Conservation (phyloP, 2,113 vertebrate species). For the rat (Rattus norvegicus) region DNA sequence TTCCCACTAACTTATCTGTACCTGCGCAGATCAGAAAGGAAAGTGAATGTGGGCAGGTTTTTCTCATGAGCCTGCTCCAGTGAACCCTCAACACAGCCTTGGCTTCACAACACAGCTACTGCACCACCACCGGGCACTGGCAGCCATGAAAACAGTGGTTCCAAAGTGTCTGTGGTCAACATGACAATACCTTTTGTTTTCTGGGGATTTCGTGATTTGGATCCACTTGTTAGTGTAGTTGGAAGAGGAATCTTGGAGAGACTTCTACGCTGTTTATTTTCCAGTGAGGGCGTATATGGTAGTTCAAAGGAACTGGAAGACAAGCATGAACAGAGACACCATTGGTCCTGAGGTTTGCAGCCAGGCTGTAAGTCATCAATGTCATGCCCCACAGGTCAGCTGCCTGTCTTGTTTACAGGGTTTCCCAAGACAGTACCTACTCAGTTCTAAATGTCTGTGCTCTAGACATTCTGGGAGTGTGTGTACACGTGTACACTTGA, state of each 20-base stretch:
- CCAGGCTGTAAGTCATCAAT: neutral
- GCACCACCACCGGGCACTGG: neutral
- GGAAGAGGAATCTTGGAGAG: conserved; percentile 91
- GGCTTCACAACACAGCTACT: neutral
- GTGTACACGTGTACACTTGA: neutral
- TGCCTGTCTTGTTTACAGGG: neutral
- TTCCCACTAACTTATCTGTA: conserved; percentile 90
- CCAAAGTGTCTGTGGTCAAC: neutral
- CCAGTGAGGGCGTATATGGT: conserved; percentile 91
- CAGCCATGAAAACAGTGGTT: neutral
- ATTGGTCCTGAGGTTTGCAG: neutral
- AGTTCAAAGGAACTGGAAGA: conserved; percentile 93
- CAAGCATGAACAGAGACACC: conserved; percentile 47
- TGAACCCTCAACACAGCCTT: neutral
- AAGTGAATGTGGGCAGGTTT: neutral
- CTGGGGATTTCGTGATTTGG: conserved; percentile 88
- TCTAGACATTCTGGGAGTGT: neutral
- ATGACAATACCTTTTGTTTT: conserved; percentile 89
- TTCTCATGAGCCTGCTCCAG: conserved; percentile 13
- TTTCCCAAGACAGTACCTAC: neutral
- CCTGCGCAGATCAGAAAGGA: conserved; percentile 79
- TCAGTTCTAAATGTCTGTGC: neutral
- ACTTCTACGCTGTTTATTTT: conserved; percentile 95
- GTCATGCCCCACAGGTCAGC: neutral
- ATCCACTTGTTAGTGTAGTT: conserved; percentile 82